These are phyloP conservation scores for Parnassius smintheus DNA, from an alignment of 2,888 invertebrate species.

Conservation along the genomic window DNA sequence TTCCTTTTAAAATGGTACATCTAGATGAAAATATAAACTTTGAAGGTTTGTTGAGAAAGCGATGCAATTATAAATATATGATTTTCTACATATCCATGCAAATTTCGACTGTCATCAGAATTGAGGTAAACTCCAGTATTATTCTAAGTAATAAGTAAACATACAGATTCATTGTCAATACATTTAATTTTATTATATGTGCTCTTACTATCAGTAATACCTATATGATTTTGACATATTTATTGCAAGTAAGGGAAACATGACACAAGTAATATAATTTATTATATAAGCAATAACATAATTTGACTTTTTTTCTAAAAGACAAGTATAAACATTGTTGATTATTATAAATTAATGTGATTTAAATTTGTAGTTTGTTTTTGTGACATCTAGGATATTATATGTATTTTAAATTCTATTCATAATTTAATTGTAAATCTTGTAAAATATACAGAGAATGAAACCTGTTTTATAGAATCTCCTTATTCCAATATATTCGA, in stretches of 20 bases:
- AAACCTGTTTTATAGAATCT: too few species aligned
- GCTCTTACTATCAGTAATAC: not conserved
- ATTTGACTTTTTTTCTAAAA: not conserved
- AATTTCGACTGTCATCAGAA: constrained; percentile 32
- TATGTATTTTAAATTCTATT: not conserved
- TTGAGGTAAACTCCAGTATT: constrained; percentile 35
- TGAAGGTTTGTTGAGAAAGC: constrained; percentile 53
- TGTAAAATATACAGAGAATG: not conserved
- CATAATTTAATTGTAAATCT: not conserved
- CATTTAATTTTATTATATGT: not conserved
- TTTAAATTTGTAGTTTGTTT: not conserved
- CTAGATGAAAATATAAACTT: constrained; percentile 48
- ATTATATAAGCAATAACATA: not conserved
- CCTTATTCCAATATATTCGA: too few species aligned
- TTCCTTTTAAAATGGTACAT: constrained; percentile 34
- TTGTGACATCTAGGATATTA: not conserved
- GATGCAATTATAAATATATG: constrained; percentile 38
- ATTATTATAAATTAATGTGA: not conserved
- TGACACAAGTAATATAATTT: constrained; percentile 17
- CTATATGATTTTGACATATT: not conserved
- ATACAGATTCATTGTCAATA: not conserved
- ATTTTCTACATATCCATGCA: constrained; percentile 32
- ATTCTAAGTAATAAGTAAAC: constrained; percentile 5
- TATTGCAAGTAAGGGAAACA: constrained; percentile 6
- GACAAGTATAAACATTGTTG: too few species aligned